Percentiles rank a stretch among this genome's conserved stretches.
phyloP scores from a whole-genome alignment of 2,113 vertebrate genomes.

The Coregonus clupeaformis region DNA sequence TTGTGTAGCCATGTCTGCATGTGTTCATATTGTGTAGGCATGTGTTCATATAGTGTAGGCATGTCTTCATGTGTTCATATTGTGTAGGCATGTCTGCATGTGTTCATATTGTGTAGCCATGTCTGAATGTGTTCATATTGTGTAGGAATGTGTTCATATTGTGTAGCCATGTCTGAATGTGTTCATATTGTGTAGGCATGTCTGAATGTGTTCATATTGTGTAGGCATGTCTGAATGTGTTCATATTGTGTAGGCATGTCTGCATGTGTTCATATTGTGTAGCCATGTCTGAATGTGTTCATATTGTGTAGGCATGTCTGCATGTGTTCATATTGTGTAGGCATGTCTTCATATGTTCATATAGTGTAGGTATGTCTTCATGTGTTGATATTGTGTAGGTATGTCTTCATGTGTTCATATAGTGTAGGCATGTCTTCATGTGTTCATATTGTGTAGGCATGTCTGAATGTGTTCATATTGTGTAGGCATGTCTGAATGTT shows the following conservation, averaged over 20 bases:
- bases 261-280: not conserved
- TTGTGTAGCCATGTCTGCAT: not conserved
- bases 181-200: not conserved
- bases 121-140: not conserved
- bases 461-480: not conserved
- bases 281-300: too few relatives aligned
- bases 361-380: not conserved
- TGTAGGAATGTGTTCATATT: too few relatives aligned
- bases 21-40: not conserved
- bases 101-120: not conserved
- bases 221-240: not conserved
- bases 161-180: not conserved
- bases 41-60: too few relatives aligned
- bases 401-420: too few relatives aligned
- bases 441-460: not conserved
- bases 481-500: too few relatives aligned
- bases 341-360: too few relatives aligned
- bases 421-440: not conserved
- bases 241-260: not conserved
- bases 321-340: not conserved
- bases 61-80: not conserved
- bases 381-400: not conserved
- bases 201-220: too few relatives aligned
- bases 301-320: not conserved
- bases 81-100: not conserved